Evolutionary conservation across 2,113 vertebrate genomes (phyloP).

Genomic region (Coracopsis vasa): DNA sequence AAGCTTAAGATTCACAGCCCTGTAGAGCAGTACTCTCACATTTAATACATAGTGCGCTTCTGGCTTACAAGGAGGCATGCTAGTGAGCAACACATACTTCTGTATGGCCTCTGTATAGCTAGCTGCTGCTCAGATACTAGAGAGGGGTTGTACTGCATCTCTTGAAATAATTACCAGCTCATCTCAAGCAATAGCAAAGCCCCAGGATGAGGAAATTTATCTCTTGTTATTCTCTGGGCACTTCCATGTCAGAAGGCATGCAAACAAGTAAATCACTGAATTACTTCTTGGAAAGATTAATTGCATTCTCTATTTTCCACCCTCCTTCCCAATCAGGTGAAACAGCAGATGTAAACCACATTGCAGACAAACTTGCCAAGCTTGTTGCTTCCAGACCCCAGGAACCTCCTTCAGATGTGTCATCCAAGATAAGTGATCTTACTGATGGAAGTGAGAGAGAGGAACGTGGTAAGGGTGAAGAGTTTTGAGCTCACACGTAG

Average conservation of each 20-base stretch:
- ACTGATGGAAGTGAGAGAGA: background rate
- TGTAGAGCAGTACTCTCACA: background rate
- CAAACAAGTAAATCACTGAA: background rate
- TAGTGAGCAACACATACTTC: background rate
- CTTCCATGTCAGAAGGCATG: background rate
- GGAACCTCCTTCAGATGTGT: background rate
- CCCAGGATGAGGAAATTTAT: background rate
- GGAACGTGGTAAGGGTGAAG: background rate
- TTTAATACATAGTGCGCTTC: background rate
- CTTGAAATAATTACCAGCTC: background rate
- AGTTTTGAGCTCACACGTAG: background rate
- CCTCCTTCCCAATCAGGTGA: background rate
- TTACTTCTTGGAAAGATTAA: background rate
- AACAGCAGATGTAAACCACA: background rate
- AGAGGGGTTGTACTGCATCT: background rate
- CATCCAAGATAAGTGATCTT: fast-evolving
- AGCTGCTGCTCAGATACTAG: background rate
- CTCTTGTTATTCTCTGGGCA: background rate
- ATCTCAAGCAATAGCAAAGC: background rate
- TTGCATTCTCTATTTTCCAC: background rate
- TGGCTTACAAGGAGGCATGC: background rate
- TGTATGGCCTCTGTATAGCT: background rate
- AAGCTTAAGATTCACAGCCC: background rate
- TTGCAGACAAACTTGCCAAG: conserved; percentile 13
- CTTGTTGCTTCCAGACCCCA: background rate